Evolutionary conservation across 2,113 vertebrate genomes (phyloP).

Genomic region (Melanostigma gelatinosum): DNA sequence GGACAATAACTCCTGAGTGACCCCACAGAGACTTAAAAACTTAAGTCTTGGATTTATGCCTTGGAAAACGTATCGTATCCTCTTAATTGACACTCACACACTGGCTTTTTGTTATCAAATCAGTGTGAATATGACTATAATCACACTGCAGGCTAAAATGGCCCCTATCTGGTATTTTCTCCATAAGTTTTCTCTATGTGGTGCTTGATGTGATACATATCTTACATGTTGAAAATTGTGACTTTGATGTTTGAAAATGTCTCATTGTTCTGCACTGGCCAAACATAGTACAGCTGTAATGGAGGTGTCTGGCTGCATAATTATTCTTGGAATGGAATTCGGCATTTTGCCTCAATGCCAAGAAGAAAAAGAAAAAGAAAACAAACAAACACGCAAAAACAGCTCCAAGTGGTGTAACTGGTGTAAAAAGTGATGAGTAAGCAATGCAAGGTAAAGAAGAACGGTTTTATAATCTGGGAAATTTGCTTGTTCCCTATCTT

Average conservation of each 20-base stretch:
- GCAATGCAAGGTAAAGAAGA: slow-evolving; percentile 1
- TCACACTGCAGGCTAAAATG: background rate
- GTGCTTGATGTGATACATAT: background rate
- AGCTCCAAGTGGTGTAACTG: background rate
- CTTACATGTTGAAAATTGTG: background rate
- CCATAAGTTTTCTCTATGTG: background rate
- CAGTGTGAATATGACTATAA: background rate
- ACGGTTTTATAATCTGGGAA: background rate
- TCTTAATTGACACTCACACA: background rate
- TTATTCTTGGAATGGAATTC: slow-evolving; percentile 10
- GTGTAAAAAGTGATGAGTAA: background rate
- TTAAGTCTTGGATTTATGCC: background rate
- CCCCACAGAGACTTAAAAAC: slow-evolving; percentile 24
- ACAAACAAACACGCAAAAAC: slow-evolving; percentile 18
- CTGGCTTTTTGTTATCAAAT: background rate
- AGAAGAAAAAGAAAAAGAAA: slow-evolving; percentile 18
- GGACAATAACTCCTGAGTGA: slow-evolving; percentile 43
- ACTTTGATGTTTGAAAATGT: background rate
- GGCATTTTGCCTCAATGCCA: background rate
- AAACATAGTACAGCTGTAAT: background rate
- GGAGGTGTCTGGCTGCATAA: background rate
- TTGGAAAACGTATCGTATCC: background rate
- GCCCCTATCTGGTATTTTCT: background rate
- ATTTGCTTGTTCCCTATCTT: background rate
- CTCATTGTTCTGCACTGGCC: background rate